These are phyloP conservation scores for Tympanuchus pallidicinctus DNA, from an alignment of 2,113 vertebrate genomes.

Conservation along the genomic window DNA sequence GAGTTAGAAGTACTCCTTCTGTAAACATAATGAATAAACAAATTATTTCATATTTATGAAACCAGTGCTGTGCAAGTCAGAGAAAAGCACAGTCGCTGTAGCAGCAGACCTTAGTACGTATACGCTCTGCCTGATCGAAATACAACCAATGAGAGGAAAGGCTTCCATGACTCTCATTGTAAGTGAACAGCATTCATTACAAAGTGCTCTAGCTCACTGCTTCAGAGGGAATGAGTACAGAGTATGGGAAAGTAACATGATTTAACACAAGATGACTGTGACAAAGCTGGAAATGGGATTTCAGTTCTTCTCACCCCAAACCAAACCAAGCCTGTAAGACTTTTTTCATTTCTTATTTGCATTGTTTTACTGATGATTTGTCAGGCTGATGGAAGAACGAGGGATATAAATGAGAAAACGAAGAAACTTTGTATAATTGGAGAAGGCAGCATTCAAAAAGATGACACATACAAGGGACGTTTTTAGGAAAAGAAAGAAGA, in stretches of 20 bases:
- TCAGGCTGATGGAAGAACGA: not conserved
- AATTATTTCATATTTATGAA: constrained; percentile 19
- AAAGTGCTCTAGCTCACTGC: not conserved
- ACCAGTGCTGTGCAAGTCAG: not conserved
- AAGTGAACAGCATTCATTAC: not conserved
- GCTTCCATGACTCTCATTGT: not conserved
- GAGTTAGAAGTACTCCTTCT: not conserved
- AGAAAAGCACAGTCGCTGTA: constrained; percentile 15
- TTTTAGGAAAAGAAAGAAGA: constrained; percentile 3
- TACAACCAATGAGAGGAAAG: not conserved
- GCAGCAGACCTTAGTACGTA: constrained; percentile 18
- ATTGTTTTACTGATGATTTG: not conserved
- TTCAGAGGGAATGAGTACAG: not conserved
- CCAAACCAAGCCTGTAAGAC: not conserved
- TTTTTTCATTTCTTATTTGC: not conserved
- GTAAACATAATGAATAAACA: not conserved
- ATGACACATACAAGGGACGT: not conserved
- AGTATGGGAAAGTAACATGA: not conserved
- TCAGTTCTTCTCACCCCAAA: constrained; percentile 18
- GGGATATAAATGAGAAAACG: not conserved
- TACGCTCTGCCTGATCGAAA: constrained; percentile 22
- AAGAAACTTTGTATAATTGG: not conserved
- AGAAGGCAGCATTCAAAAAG: not conserved
- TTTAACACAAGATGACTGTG: not conserved
- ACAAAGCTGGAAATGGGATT: constrained; percentile 26